Percentiles rank a stretch among this genome's conserved stretches.
Evolutionary conservation across 1,140 invertebrate species (phyloP).

Genomic region (Euschistus heros): DNA sequence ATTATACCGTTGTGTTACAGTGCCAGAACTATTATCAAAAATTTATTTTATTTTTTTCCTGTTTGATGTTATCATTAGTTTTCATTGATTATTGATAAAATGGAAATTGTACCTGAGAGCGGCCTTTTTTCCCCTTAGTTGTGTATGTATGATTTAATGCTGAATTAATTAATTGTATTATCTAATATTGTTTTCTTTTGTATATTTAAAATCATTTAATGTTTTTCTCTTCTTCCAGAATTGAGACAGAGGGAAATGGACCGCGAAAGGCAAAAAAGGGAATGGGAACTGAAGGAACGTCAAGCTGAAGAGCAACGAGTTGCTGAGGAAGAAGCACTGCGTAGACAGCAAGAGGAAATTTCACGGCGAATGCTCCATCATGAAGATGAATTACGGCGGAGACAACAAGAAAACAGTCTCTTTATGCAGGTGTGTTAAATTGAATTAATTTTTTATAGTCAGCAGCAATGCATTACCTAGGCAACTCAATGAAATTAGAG

Average conservation of each 20-base stretch:
- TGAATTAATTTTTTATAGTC: background rate
- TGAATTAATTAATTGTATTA: background rate
- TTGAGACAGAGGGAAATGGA: slow-evolving; percentile 74
- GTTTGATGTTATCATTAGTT: no score
- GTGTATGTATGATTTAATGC: no score
- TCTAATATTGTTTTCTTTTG: background rate
- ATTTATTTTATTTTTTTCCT: no score
- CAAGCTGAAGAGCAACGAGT: slow-evolving; percentile 70
- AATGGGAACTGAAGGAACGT: slow-evolving; percentile 77
- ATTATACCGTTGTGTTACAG: background rate
- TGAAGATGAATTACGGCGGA: slow-evolving; percentile 68
- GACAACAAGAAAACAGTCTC: slow-evolving; percentile 69
- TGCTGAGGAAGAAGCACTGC: slow-evolving; percentile 56
- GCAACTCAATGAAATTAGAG: no score
- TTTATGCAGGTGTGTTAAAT: slow-evolving; percentile 54
- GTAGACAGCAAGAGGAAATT: slow-evolving; percentile 63
- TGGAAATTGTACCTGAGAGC: no score
- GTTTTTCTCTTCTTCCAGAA: slow-evolving; percentile 40
- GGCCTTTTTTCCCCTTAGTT: no score
- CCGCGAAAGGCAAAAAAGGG: slow-evolving; percentile 71
- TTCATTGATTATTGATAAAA: no score
- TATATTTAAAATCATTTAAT: background rate
- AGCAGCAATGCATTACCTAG: no score
- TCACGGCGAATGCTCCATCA: slow-evolving; percentile 57
- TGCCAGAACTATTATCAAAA: no score